phyloP scores from a whole-genome alignment of 2,113 vertebrate species.

The Centropus bengalensis region DNA sequence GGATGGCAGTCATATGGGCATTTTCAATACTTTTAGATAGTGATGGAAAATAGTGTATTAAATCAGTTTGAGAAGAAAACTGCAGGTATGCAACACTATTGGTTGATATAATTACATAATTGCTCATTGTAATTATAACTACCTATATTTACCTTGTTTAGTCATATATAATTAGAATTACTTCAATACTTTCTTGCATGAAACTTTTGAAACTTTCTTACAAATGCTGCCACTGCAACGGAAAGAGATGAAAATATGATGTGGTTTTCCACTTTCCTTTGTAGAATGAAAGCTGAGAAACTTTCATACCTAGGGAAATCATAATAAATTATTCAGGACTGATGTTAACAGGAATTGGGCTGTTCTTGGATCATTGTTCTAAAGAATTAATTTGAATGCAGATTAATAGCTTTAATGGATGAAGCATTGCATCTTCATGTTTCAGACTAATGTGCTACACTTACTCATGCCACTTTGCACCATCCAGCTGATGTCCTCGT shows the following conservation, averaged over 20 bases:
- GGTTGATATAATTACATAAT: conserved; percentile 26
- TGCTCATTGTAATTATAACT: conserved; percentile 21
- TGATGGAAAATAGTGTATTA: neutral
- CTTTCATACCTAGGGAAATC: neutral
- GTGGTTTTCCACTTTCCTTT: neutral
- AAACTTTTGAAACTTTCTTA: neutral
- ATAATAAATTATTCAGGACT: neutral
- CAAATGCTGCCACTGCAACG: fast-evolving
- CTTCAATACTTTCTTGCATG: neutral
- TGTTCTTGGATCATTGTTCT: neutral
- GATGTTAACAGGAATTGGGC: neutral
- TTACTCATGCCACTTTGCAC: neutral
- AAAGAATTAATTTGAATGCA: neutral
- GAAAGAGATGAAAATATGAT: neutral
- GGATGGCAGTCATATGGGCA: neutral
- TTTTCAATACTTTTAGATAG: neutral
- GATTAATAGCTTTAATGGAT: neutral
- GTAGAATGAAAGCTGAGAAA: neutral
- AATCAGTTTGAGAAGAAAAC: neutral
- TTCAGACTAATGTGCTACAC: neutral
- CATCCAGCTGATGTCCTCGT: neutral
- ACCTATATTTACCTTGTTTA: conserved; percentile 38
- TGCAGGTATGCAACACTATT: neutral
- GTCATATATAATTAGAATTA: conserved; percentile 52
- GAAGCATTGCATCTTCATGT: neutral